Evolutionary conservation across 2,888 invertebrate species (phyloP).

Genomic region (Diachrysia chrysitis): DNA sequence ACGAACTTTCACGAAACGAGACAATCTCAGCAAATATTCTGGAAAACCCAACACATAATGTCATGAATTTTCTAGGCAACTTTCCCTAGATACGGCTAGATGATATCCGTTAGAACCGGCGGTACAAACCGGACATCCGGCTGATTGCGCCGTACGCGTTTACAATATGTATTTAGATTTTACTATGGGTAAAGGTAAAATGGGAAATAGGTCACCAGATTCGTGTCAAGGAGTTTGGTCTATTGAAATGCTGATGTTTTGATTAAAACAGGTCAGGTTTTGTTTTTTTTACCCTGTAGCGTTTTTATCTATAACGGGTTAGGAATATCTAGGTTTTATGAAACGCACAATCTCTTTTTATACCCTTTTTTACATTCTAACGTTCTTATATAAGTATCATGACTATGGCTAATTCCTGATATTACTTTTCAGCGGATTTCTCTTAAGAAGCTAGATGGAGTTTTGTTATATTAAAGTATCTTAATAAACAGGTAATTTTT

Average conservation of each 20-base stretch:
- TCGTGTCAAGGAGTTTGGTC: conserved; percentile 40
- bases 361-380: no score
- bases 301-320: neutral
- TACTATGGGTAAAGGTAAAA: conserved; percentile 7
- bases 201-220: conserved; percentile 45
- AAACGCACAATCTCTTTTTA: no score
- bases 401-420: no score
- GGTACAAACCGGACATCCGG: conserved; percentile 49
- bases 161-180: conserved; percentile 8
- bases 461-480: no score
- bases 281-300: neutral
- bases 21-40: neutral
- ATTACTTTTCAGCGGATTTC: no score
- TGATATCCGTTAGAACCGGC: conserved; percentile 16
- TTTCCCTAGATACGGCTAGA: conserved; percentile 11
- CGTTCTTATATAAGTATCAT: no score
- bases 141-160: conserved; percentile 42
- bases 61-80: conserved; percentile 3
- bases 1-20: neutral
- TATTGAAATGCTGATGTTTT: conserved; percentile 18
- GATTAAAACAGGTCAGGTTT: neutral
- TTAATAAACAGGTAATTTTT: no score
- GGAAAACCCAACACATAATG: neutral
- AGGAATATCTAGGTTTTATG: no score
- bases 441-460: no score